Base-by-base conservation (phyloP, 2,888 invertebrate genomes). In the Hybos culiciformis region DNA sequence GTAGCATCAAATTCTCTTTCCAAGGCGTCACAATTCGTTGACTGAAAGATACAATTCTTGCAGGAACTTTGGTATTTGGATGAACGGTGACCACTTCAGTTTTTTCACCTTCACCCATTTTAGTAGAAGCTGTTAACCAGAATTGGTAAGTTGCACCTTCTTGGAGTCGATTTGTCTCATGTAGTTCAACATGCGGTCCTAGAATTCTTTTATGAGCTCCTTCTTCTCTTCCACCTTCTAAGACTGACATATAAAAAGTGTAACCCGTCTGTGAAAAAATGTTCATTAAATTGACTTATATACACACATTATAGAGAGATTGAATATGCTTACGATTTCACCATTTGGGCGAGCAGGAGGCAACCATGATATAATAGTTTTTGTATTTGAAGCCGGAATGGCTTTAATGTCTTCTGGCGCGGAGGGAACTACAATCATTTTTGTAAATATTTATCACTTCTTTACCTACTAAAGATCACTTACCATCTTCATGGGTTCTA, bases 401-500 rank as follows among this genome's bases (percentile, higher is more conserved):
- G 91, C 90, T 71, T 92, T 93, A 52, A 93, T 86, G 54, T 85
- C 85, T 29, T 85, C 84, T 33, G 92, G 92, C 33, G 86, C 78
- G 43, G 87, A 87, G 46, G 92, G 92, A 34, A 87, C 87, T 88
- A 26, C 8, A 29, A 8, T n/a, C 34, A 38, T 31, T 12, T 5
- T 14, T 42, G 17, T 20, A 38, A 20, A 21, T 47, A 47, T 48
- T 45, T 47, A 42, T 41, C 44, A 39, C 37, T 41, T 47, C 37
- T 41, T 18, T 18, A 38, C 34, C 33, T 48, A 46, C 42, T 46
- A 46, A 45, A 46, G 40, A 43, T 46, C 43, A 52, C 61, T 67
- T 69, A 87, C 87, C 83, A 66, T 92, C 92, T 72, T 91, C 88
- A 57, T 86, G 82, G 20, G 92, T 92, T 53, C 83, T 79, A 56